phyloP scores from a whole-genome alignment of 2,888 invertebrate genomes.

The Neuroscelio doddi region DNA sequence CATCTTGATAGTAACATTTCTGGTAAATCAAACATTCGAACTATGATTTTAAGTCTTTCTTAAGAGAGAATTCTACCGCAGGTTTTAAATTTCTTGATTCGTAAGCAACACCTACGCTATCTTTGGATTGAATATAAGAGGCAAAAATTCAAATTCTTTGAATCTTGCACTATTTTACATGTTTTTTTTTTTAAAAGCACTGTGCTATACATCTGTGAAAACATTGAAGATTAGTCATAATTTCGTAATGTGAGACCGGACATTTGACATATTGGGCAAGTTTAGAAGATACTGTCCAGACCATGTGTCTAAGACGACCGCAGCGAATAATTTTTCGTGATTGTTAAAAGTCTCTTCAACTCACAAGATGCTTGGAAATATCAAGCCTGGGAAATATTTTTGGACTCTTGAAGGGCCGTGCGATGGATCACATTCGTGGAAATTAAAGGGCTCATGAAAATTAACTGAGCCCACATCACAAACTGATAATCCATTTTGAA shows the following conservation, averaged over 20 bases:
- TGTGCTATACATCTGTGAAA: slow-evolving; percentile 12
- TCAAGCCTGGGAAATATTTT: slow-evolving; percentile 47
- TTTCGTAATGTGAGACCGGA: slow-evolving; percentile 17
- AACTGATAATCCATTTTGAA: neutral
- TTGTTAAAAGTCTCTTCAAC: slow-evolving; percentile 62
- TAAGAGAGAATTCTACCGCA: too few relatives aligned
- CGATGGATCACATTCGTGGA: slow-evolving; percentile 13
- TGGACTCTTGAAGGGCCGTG: slow-evolving; percentile 26
- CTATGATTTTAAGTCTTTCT: too few relatives aligned
- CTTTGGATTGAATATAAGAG: too few relatives aligned
- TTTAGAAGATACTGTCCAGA: slow-evolving; percentile 62
- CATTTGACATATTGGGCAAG: slow-evolving; percentile 2
- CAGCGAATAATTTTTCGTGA: slow-evolving; percentile 59
- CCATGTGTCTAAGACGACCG: slow-evolving; percentile 37
- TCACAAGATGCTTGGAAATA: slow-evolving; percentile 28
- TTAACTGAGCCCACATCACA: slow-evolving; percentile 4
- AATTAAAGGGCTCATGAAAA: slow-evolving; percentile 31
- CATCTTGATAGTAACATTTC: too few relatives aligned
- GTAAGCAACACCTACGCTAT: too few relatives aligned
- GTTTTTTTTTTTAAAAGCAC: neutral
- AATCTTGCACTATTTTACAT: neutral
- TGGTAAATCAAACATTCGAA: too few relatives aligned
- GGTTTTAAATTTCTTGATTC: too few relatives aligned
- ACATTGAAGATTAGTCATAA: slow-evolving; percentile 19
- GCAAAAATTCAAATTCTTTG: too few relatives aligned